Conservation (phyloP, 2,113 vertebrate genomes). For the Microcebus jonahi region DNA sequence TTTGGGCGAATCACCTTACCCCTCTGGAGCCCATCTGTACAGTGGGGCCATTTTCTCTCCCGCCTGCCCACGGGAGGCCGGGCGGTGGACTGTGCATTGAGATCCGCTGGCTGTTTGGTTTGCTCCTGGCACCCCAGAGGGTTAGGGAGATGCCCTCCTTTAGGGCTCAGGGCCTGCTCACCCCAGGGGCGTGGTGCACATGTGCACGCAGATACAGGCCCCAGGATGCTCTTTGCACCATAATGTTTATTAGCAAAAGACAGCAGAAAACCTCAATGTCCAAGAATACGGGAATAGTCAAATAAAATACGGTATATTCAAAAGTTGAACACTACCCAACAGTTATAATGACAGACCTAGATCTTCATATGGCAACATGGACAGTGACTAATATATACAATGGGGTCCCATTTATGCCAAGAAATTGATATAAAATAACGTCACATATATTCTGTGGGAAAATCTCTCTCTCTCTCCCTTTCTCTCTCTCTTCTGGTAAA, state of each 20-base stretch:
- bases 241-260: not conserved
- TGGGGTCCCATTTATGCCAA: not conserved
- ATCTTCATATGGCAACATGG: not conserved
- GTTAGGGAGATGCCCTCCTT: not conserved
- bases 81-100: not conserved
- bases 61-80: not conserved
- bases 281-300: not conserved
- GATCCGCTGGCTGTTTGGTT: not conserved
- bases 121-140: not conserved
- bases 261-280: not conserved
- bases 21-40: not conserved
- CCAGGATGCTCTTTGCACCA: not conserved
- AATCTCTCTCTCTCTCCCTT: not conserved
- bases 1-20: not conserved
- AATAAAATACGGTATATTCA: not conserved
- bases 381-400: not conserved
- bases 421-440: not conserved
- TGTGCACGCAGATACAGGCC: too few relatives aligned
- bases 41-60: not conserved
- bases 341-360: not conserved
- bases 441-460: not conserved
- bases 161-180: not conserved
- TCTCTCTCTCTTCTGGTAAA: not conserved
- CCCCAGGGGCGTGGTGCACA: not conserved
- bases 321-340: not conserved